A percentile compares a stretch with the other conserved stretches of the same genome.
These are phyloP conservation scores for Saccopteryx leptura DNA, from an alignment of 2,113 vertebrate genomes.

Conservation along the genomic window DNA sequence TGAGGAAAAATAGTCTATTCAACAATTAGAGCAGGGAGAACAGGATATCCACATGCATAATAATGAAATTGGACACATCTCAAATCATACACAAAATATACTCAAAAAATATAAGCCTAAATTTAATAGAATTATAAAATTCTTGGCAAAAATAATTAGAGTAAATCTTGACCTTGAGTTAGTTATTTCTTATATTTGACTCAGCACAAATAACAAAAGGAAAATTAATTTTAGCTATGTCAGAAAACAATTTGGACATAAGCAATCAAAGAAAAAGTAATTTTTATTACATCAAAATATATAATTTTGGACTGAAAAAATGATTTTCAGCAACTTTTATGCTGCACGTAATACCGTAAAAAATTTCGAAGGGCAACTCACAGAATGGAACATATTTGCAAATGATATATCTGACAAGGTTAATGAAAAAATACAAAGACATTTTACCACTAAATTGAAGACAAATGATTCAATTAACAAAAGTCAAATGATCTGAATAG, in stretches of 20 bases:
- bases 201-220: neutral
- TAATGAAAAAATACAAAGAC: neutral
- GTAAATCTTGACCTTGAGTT: neutral
- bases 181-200: neutral
- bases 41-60: neutral
- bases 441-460: neutral
- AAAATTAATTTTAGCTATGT: neutral
- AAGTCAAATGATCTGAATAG: neutral
- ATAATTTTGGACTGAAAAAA: conserved; percentile 1
- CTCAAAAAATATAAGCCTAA: neutral
- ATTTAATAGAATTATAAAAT: neutral
- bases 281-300: neutral
- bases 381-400: neutral
- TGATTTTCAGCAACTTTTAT: neutral
- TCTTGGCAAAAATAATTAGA: neutral
- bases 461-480: neutral
- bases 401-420: neutral
- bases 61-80: neutral
- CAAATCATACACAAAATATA: conserved; percentile 16
- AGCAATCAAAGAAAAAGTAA: neutral
- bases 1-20: neutral
- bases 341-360: neutral
- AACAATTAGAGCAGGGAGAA: neutral
- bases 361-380: neutral
- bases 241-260: neutral